Base-by-base conservation (phyloP, 2,113 vertebrate species). In the Scalopus aquaticus region DNA sequence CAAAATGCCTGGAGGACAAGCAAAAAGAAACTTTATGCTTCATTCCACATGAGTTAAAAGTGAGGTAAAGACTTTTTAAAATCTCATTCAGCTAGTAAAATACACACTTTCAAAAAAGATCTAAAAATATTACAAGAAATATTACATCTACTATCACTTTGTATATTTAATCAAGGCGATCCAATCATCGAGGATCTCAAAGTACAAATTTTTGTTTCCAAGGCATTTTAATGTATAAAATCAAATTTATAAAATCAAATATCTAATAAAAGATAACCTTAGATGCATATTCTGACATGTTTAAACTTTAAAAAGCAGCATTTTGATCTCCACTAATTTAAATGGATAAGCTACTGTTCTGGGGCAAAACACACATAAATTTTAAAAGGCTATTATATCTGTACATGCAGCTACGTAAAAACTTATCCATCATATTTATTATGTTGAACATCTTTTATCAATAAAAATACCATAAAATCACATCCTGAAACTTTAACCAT, bases 1-100 rank as follows among this genome's bases (percentile, higher is more conserved):
- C 91, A 76, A 95, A 97, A 97, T 74, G 81, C 94, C 98, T 98
- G 94, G 49, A 49, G 90, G 90, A 95, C 26, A 95, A 95, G 95
- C 95, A 96, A 74, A 97, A 91, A 74, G 83, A 96, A 83, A 85
- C 42, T 92, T 97, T 62, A 96, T 83, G 85, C 51, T 82, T 93
- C 64, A 78, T 60, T 88, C 83, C 44, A 37, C 16, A 15, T 1
- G 12, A 87, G 15, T 72, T 92, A 77, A 73, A 79, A 93, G 46
- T 56, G 73, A 64, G 49, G 83, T 49, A 76, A 64, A 86, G 62
- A 46, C 9, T 84, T 88, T 42, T 76, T 11, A 42, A 84, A 54
- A 51, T 62, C 28, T 81, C 51, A 69, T 60, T 37, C 54, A 1
- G 67, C 42, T 35, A 42, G 30, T 37, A 91, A 62, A n/a, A 81